A percentile compares a stretch with the other conserved stretches of the same genome.
Conservation (phyloP, 2,888 invertebrate genomes). For the Osmoderma eremita region DNA sequence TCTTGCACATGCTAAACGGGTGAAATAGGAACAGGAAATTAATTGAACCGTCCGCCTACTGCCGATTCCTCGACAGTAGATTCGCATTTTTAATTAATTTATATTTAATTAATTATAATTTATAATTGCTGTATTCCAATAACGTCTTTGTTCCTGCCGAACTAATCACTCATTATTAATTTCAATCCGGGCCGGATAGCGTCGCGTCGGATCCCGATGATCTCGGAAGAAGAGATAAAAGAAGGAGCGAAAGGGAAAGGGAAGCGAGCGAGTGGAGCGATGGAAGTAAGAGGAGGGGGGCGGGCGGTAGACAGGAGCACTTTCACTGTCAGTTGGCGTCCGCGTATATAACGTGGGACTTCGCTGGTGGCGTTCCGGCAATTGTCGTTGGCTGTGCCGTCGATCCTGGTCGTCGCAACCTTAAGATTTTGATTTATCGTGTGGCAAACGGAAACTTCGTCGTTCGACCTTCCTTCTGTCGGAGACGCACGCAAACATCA, state of each 20-base stretch:
- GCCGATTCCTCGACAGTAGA: background rate
- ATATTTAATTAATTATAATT: constrained; percentile 37
- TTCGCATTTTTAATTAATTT: constrained; percentile 33
- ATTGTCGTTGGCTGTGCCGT: constrained; percentile 19
- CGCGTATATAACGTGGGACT: constrained; percentile 32
- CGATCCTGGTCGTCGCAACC: constrained; percentile 5
- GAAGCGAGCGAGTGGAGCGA: background rate
- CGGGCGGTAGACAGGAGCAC: constrained; percentile 6
- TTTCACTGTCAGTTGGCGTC: constrained; percentile 35
- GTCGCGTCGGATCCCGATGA: constrained; percentile 27
- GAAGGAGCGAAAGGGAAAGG: constrained; percentile 22
- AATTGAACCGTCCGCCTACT: background rate
- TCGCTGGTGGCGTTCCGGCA: constrained; percentile 21
- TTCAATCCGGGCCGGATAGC: constrained; percentile 30
- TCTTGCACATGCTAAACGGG: background rate
- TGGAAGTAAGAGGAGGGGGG: background rate
- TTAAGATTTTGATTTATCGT: constrained; percentile 36
- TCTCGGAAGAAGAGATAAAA: constrained; percentile 34
- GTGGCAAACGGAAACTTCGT: constrained; percentile 14
- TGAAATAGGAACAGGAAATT: constrained; percentile 5
- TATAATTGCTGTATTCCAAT: constrained; percentile 36
- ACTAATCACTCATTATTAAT: constrained; percentile 35
- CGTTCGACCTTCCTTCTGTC: constrained; percentile 31
- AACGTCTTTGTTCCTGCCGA: constrained; percentile 36
- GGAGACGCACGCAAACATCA: constrained; percentile 22